Percentiles rank a stretch among this genome's conserved stretches.
Conservation (phyloP, 2,797 vertebrate species). For the Chloroceryle inda region DNA sequence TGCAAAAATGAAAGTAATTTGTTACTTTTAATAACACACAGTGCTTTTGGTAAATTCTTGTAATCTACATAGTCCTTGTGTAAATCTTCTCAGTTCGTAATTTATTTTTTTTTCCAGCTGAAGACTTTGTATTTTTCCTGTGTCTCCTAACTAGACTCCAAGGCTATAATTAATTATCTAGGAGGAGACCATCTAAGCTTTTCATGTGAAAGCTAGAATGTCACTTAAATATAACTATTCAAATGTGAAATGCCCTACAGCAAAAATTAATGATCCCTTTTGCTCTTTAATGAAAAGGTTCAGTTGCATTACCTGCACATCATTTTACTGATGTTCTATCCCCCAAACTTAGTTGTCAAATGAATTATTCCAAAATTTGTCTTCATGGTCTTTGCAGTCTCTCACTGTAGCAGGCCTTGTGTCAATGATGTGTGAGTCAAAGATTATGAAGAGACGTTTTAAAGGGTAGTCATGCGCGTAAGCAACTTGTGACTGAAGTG, state of each 20-base stretch:
- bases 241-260: not conserved
- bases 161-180: constrained; percentile 1
- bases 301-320: not conserved
- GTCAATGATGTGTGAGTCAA: constrained; percentile 34
- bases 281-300: constrained; percentile 30
- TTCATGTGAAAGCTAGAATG: constrained; percentile 14
- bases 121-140: not conserved
- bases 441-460: constrained; percentile 41
- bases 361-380: not conserved
- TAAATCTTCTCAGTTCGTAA: not conserved
- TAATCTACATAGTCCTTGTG: not conserved
- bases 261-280: constrained; percentile 53
- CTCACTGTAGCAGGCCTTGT: not conserved
- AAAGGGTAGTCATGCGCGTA: constrained; percentile 26
- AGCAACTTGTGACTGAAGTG: constrained; percentile 58
- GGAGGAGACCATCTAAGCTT: constrained; percentile 14
- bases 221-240: constrained; percentile 43
- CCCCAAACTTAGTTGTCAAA: constrained; percentile 17
- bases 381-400: constrained; percentile 7
- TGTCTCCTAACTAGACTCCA: not conserved
- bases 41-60: not conserved
- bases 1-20: not conserved
- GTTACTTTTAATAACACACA: not conserved
- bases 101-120: not conserved
- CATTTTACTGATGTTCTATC: constrained; percentile 38